These are phyloP conservation scores for Drosophila kanekoi DNA, from an alignment of 2,888 invertebrate species.

Conservation along the genomic window DNA sequence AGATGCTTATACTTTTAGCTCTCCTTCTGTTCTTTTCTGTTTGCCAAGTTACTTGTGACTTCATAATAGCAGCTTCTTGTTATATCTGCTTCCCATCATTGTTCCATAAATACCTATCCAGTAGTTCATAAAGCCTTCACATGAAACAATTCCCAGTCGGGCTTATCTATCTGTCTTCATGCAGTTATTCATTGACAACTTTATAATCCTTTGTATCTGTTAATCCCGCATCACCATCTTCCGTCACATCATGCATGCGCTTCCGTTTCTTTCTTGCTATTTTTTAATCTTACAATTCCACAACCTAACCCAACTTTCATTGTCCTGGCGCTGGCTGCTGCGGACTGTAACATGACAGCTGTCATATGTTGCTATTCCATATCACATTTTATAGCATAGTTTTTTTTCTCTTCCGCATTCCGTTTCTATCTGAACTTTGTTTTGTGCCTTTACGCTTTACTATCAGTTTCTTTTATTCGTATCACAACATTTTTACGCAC, in stretches of 20 bases:
- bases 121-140: slow-evolving; percentile 4
- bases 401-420: slow-evolving; percentile 26
- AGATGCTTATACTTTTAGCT: background rate
- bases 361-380: slow-evolving; percentile 70
- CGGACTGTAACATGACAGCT: slow-evolving; percentile 74
- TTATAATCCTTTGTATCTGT: slow-evolving; percentile 67
- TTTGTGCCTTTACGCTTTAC: slow-evolving; percentile 53
- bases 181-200: slow-evolving; percentile 69
- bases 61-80: slow-evolving; percentile 11
- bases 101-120: background rate
- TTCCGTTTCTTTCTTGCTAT: slow-evolving; percentile 24
- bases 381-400: slow-evolving; percentile 56
- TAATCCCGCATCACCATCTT: slow-evolving; percentile 59
- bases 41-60: slow-evolving; percentile 3
- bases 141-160: slow-evolving; percentile 37
- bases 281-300: slow-evolving; percentile 68
- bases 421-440: slow-evolving; percentile 52
- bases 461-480: slow-evolving; percentile 28
- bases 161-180: slow-evolving; percentile 48
- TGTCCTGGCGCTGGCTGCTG: slow-evolving; percentile 52
- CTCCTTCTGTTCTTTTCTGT: background rate
- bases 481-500: slow-evolving; percentile 52
- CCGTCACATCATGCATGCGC: slow-evolving; percentile 37
- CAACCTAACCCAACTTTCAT: slow-evolving; percentile 75
- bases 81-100: background rate